phyloP scores from a whole-genome alignment of 2,888 invertebrate genomes.

The Macaria liturata region DNA sequence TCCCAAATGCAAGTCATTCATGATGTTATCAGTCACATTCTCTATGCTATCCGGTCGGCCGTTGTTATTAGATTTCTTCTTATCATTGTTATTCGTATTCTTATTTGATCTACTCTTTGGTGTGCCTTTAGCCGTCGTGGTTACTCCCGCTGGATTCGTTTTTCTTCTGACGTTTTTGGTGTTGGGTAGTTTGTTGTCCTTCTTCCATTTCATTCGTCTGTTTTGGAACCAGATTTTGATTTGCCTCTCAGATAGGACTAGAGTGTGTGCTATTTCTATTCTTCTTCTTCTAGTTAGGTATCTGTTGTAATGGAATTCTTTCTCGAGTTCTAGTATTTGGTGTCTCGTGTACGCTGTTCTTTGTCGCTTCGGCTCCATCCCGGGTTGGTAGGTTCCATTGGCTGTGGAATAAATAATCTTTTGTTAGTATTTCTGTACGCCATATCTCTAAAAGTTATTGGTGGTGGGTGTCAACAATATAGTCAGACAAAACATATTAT shows the following conservation, averaged over 20 bases:
- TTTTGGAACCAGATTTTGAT: slow-evolving; percentile 96
- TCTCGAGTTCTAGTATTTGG: slow-evolving; percentile 98
- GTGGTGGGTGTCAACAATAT: too few relatives aligned
- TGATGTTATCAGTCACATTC: slow-evolving; percentile 85
- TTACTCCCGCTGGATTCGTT: slow-evolving; percentile 89
- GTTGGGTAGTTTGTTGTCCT: slow-evolving; percentile 93
- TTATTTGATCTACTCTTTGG: slow-evolving; percentile 87
- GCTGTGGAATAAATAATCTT: slow-evolving; percentile 81
- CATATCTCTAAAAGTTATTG: too few relatives aligned
- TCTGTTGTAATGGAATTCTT: slow-evolving; percentile 98
- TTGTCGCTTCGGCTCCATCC: slow-evolving; percentile 97
- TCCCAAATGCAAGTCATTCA: slow-evolving; percentile 84
- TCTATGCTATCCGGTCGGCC: slow-evolving; percentile 86
- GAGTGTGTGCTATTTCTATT: slow-evolving; percentile 98
- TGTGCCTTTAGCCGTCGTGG: slow-evolving; percentile 77
- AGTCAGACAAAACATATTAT: too few relatives aligned
- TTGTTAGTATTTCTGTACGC: too few relatives aligned
- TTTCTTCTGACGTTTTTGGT: slow-evolving; percentile 90
- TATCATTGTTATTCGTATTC: slow-evolving; percentile 81
- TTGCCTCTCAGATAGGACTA: slow-evolving; percentile 95
- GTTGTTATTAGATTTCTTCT: slow-evolving; percentile 79
- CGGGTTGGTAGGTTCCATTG: slow-evolving; percentile 93
- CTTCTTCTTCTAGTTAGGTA: slow-evolving; percentile 97
- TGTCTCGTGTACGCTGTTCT: slow-evolving; percentile 98
- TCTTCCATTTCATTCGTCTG: slow-evolving; percentile 90